Conservation (phyloP, 2,888 invertebrate genomes). For the Clostera curtula region DNA sequence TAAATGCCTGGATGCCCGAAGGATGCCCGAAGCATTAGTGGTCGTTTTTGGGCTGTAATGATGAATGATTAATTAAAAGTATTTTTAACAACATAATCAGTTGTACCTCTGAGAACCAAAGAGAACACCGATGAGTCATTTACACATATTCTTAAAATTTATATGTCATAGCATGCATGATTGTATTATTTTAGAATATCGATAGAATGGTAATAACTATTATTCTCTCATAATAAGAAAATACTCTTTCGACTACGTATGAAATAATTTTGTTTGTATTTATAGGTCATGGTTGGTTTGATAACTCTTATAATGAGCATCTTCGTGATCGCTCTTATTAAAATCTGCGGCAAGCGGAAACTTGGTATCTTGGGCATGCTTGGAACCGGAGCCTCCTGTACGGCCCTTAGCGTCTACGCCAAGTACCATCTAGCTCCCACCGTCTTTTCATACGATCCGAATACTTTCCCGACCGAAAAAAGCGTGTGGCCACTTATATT, state of each 20-base stretch:
- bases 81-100: too few species aligned
- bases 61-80: too few species aligned
- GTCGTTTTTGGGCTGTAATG: too few species aligned
- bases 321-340: conserved; percentile 51
- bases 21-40: too few species aligned
- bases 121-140: too few species aligned
- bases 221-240: too few species aligned
- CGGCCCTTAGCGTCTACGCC: conserved; percentile 61
- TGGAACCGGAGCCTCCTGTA: conserved; percentile 49
- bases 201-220: too few species aligned
- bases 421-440: conserved; percentile 36
- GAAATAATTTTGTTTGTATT: conserved; percentile 12
- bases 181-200: too few species aligned
- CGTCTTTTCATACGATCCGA: conserved; percentile 58
- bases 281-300: conserved; percentile 63
- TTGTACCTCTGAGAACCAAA: too few species aligned
- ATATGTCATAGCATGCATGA: too few species aligned
- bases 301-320: conserved; percentile 58
- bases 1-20: too few species aligned
- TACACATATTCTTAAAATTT: too few species aligned
- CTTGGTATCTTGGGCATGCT: conserved; percentile 57
- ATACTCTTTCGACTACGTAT: background rate
- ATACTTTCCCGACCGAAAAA: conserved; percentile 49
- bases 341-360: conserved; percentile 62
- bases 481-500: conserved; percentile 52